Conservation (phyloP, 2,888 invertebrate genomes). For the Gymnoscelis rufifasciata region DNA sequence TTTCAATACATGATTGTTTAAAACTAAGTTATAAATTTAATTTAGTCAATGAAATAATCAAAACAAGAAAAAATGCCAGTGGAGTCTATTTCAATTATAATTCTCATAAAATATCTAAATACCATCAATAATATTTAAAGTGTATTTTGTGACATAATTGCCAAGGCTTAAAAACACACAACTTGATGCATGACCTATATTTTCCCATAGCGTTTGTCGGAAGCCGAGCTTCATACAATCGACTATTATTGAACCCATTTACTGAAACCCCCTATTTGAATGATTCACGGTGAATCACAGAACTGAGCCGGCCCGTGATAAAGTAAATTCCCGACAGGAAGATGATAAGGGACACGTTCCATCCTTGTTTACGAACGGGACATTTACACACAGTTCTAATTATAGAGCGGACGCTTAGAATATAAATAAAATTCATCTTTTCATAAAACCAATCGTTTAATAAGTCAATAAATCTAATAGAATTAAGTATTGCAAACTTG, state of each 20-base stretch:
- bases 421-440: not conserved
- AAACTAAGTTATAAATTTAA: too few relatives aligned
- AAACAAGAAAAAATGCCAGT: too few relatives aligned
- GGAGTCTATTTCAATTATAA: too few relatives aligned
- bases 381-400: not conserved
- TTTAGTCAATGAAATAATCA: too few relatives aligned
- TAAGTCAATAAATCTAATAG: not conserved
- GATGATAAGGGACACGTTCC: not conserved
- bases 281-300: constrained; percentile 1
- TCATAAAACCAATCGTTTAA: not conserved
- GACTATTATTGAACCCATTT: not conserved
- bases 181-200: not conserved
- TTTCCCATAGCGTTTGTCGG: not conserved
- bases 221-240: not conserved
- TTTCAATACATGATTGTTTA: too few relatives aligned
- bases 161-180: too few relatives aligned
- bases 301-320: not conserved
- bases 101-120: too few relatives aligned
- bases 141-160: too few relatives aligned
- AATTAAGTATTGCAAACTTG: too few relatives aligned
- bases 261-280: not conserved
- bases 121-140: too few relatives aligned
- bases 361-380: not conserved
- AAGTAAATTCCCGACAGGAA: constrained; percentile 2
- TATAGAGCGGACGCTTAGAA: not conserved